These are phyloP conservation scores for Galeopterus variegatus DNA, from an alignment of 2,113 vertebrate species.

Conservation along the genomic window DNA sequence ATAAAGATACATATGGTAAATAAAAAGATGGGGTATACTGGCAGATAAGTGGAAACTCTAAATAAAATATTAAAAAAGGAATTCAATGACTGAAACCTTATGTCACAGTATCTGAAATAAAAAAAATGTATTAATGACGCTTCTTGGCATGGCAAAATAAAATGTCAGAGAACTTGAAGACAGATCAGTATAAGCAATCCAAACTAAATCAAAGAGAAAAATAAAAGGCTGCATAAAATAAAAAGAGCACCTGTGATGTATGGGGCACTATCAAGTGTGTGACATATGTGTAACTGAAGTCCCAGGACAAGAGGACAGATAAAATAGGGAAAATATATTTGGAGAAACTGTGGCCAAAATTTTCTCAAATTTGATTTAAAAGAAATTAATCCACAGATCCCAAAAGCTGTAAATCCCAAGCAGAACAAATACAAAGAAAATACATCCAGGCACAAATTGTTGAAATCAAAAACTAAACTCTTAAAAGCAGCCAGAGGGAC, in stretches of 20 bases:
- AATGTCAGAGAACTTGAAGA: background rate
- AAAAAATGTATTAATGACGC: background rate
- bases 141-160: background rate
- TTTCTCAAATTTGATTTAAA: background rate
- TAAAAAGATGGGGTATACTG: background rate
- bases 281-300: rapidly evolving
- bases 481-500: background rate
- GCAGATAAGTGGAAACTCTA: background rate
- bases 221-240: too few relatives aligned
- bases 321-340: background rate
- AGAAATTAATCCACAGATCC: background rate
- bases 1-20: background rate
- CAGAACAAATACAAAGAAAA: background rate
- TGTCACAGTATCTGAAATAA: background rate
- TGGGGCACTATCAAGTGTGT: rapidly evolving
- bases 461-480: background rate
- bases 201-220: background rate
- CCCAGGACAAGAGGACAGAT: background rate
- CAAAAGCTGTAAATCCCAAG: background rate
- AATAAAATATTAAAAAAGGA: background rate
- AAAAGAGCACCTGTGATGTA: too few relatives aligned
- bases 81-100: too few relatives aligned
- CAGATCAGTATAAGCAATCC: background rate
- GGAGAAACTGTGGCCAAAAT: background rate
- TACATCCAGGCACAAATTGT: background rate